phyloP scores from a whole-genome alignment of 1,140 invertebrate genomes.

The Danaus melanippus region DNA sequence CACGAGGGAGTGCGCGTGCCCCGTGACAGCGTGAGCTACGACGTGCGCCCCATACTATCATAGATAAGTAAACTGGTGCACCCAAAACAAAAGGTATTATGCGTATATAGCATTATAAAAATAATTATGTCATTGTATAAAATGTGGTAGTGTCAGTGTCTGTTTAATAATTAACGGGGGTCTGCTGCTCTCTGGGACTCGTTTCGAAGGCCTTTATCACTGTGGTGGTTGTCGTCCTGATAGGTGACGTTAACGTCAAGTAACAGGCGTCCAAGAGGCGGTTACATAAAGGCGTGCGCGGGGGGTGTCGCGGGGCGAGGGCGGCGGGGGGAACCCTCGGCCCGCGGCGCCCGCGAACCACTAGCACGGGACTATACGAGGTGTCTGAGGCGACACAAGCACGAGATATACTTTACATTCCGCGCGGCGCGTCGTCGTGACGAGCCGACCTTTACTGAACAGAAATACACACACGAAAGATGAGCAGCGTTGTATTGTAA shows the following conservation, averaged over 20 bases:
- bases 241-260: constrained; percentile 29
- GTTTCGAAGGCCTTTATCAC: constrained; percentile 70
- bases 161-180: constrained; percentile 64
- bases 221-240: constrained; percentile 62
- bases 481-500: constrained; percentile 72
- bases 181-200: constrained; percentile 74
- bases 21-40: constrained; percentile 62
- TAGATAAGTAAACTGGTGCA: constrained; percentile 47
- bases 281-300: constrained; percentile 58
- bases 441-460: constrained; percentile 67
- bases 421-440: constrained; percentile 53
- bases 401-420: constrained; percentile 64
- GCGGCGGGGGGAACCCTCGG: constrained; percentile 31
- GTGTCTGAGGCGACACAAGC: constrained; percentile 46
- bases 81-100: constrained; percentile 42
- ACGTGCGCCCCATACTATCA: constrained; percentile 56
- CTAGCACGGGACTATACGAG: constrained; percentile 52
- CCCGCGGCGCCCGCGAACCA: constrained; percentile 54
- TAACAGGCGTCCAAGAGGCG: constrained; percentile 59
- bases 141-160: constrained; percentile 62
- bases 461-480: constrained; percentile 67
- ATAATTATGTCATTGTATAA: constrained; percentile 49
- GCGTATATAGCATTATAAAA: constrained; percentile 26
- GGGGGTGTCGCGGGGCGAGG: constrained; percentile 40
- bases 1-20: constrained; percentile 56